Evolutionary conservation across 2,797 vertebrate species (phyloP).

Genomic region (Eidolon dupreanum): DNA sequence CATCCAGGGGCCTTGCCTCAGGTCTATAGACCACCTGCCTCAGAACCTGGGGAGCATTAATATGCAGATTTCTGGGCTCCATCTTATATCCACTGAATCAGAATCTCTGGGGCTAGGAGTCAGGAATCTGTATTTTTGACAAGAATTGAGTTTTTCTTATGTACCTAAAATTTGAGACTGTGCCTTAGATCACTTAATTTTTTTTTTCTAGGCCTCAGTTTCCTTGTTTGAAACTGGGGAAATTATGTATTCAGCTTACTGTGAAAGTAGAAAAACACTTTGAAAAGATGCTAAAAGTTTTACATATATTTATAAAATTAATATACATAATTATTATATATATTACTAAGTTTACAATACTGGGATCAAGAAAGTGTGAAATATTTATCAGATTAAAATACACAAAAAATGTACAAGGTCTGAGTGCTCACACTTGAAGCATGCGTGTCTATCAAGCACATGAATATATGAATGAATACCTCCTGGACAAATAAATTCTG

Average conservation of each 20-base stretch:
- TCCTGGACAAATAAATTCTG: neutral
- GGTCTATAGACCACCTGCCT: neutral
- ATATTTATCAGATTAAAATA: constrained; percentile 7
- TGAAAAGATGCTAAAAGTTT: constrained; percentile 37
- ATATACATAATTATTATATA: neutral
- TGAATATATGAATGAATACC: neutral
- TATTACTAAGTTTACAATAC: constrained; percentile 2
- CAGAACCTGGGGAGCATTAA: neutral
- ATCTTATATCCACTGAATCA: neutral
- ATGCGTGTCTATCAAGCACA: neutral
- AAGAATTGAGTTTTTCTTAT: neutral
- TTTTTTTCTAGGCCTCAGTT: neutral
- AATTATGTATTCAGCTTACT: neutral
- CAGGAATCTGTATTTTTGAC: neutral
- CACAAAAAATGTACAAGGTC: neutral
- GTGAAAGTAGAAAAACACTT: constrained; percentile 40
- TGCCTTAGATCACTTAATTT: constrained; percentile 4
- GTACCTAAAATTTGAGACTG: constrained; percentile 17
- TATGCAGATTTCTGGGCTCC: neutral
- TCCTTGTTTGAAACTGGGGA: constrained; percentile 49
- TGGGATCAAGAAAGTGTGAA: constrained; percentile 2
- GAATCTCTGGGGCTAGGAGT: neutral
- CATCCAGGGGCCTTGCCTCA: neutral
- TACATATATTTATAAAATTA: neutral
- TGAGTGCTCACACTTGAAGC: neutral